Evolutionary conservation across 2,113 vertebrate species (phyloP).

Genomic region (Bos javanicus): DNA sequence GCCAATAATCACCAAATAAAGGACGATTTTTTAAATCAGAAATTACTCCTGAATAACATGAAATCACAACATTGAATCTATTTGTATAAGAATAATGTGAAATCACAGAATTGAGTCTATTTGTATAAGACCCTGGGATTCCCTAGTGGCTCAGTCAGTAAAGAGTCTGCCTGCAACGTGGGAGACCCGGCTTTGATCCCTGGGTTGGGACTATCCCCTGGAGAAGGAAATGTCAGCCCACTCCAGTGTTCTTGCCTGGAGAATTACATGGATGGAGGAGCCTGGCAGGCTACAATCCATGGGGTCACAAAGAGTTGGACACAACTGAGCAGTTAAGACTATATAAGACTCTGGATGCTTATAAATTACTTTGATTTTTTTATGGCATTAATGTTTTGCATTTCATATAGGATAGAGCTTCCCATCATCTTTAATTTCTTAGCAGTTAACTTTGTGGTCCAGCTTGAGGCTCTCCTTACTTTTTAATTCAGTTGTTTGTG

Average conservation of each 20-base stretch:
- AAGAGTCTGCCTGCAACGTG: not conserved
- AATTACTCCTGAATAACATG: not conserved
- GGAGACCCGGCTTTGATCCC: rapidly evolving
- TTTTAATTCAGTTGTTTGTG: not conserved
- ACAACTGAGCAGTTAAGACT: not conserved
- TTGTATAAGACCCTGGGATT: not conserved
- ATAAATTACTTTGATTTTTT: not conserved
- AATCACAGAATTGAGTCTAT: not conserved
- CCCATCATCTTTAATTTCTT: not conserved
- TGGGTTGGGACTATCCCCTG: not conserved
- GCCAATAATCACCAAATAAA: not conserved
- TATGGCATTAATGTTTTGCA: not conserved
- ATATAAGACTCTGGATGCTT: not conserved
- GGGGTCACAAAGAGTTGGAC: not conserved
- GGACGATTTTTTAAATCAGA: not conserved
- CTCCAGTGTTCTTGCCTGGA: not conserved
- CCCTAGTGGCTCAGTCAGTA: not conserved
- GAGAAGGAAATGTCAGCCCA: not conserved
- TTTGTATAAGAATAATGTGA: not conserved
- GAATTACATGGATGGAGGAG: not conserved
- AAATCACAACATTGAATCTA: not conserved
- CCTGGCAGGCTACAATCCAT: not conserved
- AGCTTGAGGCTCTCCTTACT: not conserved
- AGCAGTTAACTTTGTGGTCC: not conserved
- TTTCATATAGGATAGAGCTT: not conserved